Evolutionary conservation across 53 echinoderm and acorn worm genomes (phyloP).

Genomic region (Holothuria scabra): DNA sequence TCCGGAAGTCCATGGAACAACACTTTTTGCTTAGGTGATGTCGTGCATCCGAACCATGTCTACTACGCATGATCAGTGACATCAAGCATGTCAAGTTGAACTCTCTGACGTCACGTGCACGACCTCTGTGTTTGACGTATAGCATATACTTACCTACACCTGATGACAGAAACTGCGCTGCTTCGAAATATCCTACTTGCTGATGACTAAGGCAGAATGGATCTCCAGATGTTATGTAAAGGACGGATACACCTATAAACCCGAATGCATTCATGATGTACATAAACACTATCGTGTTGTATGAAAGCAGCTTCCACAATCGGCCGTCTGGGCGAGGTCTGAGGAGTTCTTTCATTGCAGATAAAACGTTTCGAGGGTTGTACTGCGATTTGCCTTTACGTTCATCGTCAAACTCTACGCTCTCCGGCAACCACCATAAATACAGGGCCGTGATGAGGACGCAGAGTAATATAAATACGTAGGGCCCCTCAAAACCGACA

Average conservation of each 20-base stretch:
- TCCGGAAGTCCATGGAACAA: too few species aligned
- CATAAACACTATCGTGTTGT: slow-evolving; percentile 57
- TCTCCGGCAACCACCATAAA: slow-evolving; percentile 56
- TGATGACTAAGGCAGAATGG: slow-evolving; percentile 66
- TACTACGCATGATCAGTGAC: too few species aligned
- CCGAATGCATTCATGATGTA: slow-evolving; percentile 40
- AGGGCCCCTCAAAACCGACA: slow-evolving; percentile 48
- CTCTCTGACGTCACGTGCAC: too few species aligned
- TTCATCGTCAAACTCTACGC: slow-evolving; percentile 36
- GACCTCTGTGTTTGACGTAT: too few species aligned
- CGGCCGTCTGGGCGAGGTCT: slow-evolving; percentile 54
- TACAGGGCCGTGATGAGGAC: slow-evolving; percentile 45
- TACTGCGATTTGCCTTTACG: slow-evolving; percentile 27
- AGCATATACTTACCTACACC: slow-evolving; percentile 58
- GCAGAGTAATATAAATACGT: slow-evolving; percentile 46
- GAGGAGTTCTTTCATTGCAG: slow-evolving; percentile 47
- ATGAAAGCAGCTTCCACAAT: slow-evolving; percentile 61
- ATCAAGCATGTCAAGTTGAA: too few species aligned
- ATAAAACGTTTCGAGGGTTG: neutral
- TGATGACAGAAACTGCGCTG: slow-evolving; percentile 18
- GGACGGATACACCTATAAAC: slow-evolving; percentile 20
- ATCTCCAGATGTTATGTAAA: slow-evolving; percentile 58
- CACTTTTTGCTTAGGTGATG: too few species aligned
- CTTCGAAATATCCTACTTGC: slow-evolving; percentile 62
- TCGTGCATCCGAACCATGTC: too few species aligned